These are phyloP conservation scores for Syngnathoides biaculeatus DNA, from an alignment of 2,113 vertebrate species.

Conservation along the genomic window DNA sequence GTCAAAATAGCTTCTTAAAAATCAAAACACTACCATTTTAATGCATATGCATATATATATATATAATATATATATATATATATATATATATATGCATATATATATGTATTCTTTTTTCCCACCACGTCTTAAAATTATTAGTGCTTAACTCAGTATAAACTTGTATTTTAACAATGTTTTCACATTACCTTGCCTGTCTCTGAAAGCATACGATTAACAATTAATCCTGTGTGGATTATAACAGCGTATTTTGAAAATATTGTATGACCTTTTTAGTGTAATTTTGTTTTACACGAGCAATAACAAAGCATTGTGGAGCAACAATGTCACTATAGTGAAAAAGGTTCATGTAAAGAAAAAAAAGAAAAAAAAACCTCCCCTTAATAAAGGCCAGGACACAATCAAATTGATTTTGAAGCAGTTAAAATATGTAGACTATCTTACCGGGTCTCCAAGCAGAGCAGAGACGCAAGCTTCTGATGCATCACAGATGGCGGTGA, in stretches of 20 bases:
- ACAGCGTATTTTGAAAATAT: not conserved
- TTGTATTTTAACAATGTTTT: no score
- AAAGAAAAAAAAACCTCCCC: no score
- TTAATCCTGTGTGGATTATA: not conserved
- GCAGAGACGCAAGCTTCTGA: constrained; percentile 62
- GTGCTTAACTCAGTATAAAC: no score
- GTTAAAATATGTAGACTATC: constrained; percentile 1
- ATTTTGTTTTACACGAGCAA: not conserved
- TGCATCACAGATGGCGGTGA: constrained; percentile 67
- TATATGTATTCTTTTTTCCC: no score
- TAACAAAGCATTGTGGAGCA: not conserved
- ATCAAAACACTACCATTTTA: no score
- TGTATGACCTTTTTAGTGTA: not conserved
- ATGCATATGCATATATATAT: no score
- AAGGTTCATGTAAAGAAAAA: not conserved
- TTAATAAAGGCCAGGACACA: not conserved
- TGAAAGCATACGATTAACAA: not conserved
- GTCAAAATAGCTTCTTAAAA: no score
- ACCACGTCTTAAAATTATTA: no score
- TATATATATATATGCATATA: no score
- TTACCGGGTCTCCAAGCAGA: constrained; percentile 61
- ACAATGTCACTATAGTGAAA: not conserved
- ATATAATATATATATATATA: no score
- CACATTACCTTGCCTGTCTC: not conserved
- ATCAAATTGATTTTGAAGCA: not conserved